A percentile compares a stretch with the other conserved stretches of the same genome.
Evolutionary conservation across 2,113 vertebrate genomes (phyloP).

Genomic region (Benitochromis conjunctus): DNA sequence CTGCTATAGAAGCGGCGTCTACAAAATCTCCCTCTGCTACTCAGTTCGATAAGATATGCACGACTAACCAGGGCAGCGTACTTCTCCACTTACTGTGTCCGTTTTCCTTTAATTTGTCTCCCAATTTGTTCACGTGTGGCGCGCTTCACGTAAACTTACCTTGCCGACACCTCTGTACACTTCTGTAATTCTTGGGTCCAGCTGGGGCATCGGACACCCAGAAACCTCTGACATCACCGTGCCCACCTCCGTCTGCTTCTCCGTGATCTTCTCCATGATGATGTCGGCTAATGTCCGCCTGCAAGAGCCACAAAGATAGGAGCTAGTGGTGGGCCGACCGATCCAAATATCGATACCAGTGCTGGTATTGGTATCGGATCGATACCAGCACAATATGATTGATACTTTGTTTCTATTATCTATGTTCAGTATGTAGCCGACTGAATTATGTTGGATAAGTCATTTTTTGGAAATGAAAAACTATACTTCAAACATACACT

Average conservation of each 20-base stretch:
- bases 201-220: slow-evolving; percentile 81
- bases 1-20: neutral
- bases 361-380: neutral
- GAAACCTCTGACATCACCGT: slow-evolving; percentile 88
- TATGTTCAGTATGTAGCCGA: neutral
- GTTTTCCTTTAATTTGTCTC: neutral
- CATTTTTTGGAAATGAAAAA: neutral
- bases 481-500: neutral
- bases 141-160: slow-evolving; percentile 59
- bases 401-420: neutral
- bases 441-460: neutral
- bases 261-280: slow-evolving; percentile 97
- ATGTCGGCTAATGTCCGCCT: slow-evolving; percentile 92
- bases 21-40: neutral
- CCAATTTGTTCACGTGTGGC: neutral
- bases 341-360: neutral
- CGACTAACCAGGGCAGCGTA: neutral
- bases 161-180: slow-evolving; percentile 90
- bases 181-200: slow-evolving; percentile 87
- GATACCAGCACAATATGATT: neutral
- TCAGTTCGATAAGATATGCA: neutral
- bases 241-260: slow-evolving; percentile 95
- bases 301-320: neutral
- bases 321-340: neutral
- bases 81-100: neutral